These are phyloP conservation scores for Valencia hispanica DNA, from an alignment of 2,797 vertebrate genomes.

Conservation along the genomic window DNA sequence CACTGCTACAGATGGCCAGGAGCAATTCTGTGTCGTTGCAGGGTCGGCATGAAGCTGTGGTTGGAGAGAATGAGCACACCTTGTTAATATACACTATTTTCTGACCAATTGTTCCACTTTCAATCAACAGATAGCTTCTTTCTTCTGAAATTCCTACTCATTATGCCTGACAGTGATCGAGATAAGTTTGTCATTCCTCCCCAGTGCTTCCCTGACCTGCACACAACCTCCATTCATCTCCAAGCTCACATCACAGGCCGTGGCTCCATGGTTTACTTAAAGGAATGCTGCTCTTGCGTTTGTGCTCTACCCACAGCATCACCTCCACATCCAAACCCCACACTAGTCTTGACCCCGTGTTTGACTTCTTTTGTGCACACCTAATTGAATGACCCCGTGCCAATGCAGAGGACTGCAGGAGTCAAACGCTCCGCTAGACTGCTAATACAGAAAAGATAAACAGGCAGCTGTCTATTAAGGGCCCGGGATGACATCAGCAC, in stretches of 20 bases:
- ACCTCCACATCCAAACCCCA: slow-evolving; percentile 44
- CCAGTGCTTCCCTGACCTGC: slow-evolving; percentile 1
- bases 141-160: not conserved
- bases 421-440: slow-evolving; percentile 51
- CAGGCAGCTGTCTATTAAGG: slow-evolving; percentile 60
- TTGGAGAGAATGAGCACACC: slow-evolving; percentile 12
- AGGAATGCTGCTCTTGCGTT: slow-evolving; percentile 63
- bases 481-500: slow-evolving; percentile 60
- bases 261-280: slow-evolving; percentile 40
- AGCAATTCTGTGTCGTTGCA: slow-evolving; percentile 84
- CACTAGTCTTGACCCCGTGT: slow-evolving; percentile 50
- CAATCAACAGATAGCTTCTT: not conserved
- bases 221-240: slow-evolving; percentile 23
- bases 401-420: slow-evolving; percentile 44
- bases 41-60: slow-evolving; percentile 80
- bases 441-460: slow-evolving; percentile 46
- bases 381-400: slow-evolving; percentile 63
- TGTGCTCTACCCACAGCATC: slow-evolving; percentile 24
- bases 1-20: slow-evolving; percentile 85
- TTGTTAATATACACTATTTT: not conserved
- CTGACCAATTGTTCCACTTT: not conserved
- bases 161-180: slow-evolving; percentile 18
- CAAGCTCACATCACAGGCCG: slow-evolving; percentile 36
- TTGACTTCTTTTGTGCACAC: slow-evolving; percentile 62
- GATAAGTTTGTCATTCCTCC: slow-evolving; percentile 11